Conservation (phyloP, 2,888 invertebrate species). For the Eudasyphora cyanicolor region DNA sequence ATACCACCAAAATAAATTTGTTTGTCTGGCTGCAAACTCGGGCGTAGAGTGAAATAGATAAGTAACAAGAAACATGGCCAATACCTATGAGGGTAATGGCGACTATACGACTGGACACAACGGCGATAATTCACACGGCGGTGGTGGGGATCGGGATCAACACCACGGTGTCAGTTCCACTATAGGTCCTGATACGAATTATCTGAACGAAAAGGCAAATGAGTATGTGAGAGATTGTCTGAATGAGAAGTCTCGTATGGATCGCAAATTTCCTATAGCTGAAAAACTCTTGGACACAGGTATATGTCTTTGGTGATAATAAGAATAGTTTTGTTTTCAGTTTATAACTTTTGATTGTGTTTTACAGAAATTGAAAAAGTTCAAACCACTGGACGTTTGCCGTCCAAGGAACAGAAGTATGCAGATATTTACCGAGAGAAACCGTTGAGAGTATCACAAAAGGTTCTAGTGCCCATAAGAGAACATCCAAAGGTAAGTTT, state of each 20-base stretch:
- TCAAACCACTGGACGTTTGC: slow-evolving; percentile 85
- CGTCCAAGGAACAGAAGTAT: slow-evolving; percentile 85
- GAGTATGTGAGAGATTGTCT: slow-evolving; percentile 89
- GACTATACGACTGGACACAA: slow-evolving; percentile 77
- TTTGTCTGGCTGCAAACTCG: neutral
- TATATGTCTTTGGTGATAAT: slow-evolving; percentile 72
- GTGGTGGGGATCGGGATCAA: slow-evolving; percentile 78
- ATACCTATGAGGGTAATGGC: slow-evolving; percentile 79
- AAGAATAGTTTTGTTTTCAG: neutral
- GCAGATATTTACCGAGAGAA: slow-evolving; percentile 87
- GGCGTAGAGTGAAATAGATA: neutral
- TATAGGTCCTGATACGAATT: slow-evolving; percentile 75
- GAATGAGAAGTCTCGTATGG: slow-evolving; percentile 86
- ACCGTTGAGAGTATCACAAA: slow-evolving; percentile 77
- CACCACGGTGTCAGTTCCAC: slow-evolving; percentile 69
- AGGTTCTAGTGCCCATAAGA: slow-evolving; percentile 80
- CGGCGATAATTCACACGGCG: slow-evolving; percentile 75
- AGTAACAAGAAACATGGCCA: slow-evolving; percentile 74
- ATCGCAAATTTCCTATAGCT: slow-evolving; percentile 86
- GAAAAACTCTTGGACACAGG: slow-evolving; percentile 88
- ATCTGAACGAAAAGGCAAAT: slow-evolving; percentile 85
- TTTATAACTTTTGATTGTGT: neutral
- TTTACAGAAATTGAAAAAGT: slow-evolving; percentile 87
- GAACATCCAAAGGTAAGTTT: slow-evolving; percentile 79
- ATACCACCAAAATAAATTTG: neutral